Conservation (phyloP, 2,113 vertebrate genomes). For the Dipodomys merriami region DNA sequence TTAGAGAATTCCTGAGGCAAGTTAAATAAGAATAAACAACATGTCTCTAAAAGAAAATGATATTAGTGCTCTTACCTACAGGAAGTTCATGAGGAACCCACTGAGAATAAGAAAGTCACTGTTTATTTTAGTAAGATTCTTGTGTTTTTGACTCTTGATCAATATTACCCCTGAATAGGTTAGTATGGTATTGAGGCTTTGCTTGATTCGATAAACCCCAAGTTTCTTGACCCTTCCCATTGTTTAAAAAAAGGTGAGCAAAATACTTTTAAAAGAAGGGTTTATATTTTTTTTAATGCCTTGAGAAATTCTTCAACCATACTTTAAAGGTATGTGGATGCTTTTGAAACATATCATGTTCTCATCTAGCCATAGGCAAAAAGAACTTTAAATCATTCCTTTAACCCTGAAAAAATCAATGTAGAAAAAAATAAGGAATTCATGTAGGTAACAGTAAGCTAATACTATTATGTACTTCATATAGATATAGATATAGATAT, state of each 20-base stretch:
- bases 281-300: constrained; percentile 89
- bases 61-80: constrained; percentile 85
- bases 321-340: constrained; percentile 90
- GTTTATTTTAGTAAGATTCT: constrained; percentile 87
- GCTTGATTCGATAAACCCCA: constrained; percentile 87
- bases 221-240: constrained; percentile 84
- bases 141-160: constrained; percentile 89
- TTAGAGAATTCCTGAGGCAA: constrained; percentile 75
- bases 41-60: constrained; percentile 63
- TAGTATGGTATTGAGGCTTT: constrained; percentile 86
- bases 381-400: constrained; percentile 93
- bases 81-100: constrained; percentile 81
- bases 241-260: constrained; percentile 90
- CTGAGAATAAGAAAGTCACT: constrained; percentile 83
- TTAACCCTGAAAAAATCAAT: constrained; percentile 97
- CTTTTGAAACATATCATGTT: constrained; percentile 93
- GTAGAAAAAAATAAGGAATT: constrained; percentile 58
- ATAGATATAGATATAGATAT: background rate
- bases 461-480: constrained; percentile 36
- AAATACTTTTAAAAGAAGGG: constrained; percentile 92
- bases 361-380: constrained; percentile 93
- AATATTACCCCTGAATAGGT: constrained; percentile 86
- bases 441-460: constrained; percentile 21
- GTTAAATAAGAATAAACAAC: constrained; percentile 73
- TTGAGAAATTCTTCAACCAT: constrained; percentile 88